These are phyloP conservation scores for Drosophila falleni DNA, from an alignment of 2,888 invertebrate genomes.

Conservation along the genomic window DNA sequence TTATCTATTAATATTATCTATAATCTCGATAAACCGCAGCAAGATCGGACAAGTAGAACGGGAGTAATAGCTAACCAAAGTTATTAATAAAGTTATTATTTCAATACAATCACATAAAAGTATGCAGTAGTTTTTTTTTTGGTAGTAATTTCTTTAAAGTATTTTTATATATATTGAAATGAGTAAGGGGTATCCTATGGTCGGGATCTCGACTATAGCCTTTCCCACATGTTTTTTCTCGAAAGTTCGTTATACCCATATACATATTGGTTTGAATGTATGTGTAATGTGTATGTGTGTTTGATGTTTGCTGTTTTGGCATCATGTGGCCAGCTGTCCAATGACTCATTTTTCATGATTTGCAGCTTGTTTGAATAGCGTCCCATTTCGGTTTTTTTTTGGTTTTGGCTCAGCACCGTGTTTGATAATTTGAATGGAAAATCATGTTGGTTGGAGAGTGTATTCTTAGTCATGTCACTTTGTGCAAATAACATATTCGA, in stretches of 20 bases:
- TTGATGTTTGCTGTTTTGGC: constrained; percentile 2
- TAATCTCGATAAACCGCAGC: too few relatives aligned
- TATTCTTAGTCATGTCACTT: constrained; percentile 47
- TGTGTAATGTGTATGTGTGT: constrained; percentile 1
- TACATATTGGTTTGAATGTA: background rate
- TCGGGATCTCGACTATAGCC: too few relatives aligned
- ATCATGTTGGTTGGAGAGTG: constrained; percentile 43
- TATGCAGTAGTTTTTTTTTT: too few relatives aligned
- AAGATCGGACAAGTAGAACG: too few relatives aligned
- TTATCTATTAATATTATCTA: too few relatives aligned
- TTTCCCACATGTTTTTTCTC: too few relatives aligned
- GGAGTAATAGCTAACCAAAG: too few relatives aligned
- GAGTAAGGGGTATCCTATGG: too few relatives aligned
- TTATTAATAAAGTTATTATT: too few relatives aligned
- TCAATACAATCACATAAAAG: too few relatives aligned
- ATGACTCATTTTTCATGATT: constrained; percentile 69
- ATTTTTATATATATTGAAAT: too few relatives aligned
- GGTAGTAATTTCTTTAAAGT: too few relatives aligned
- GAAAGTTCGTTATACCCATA: constrained; percentile 1
- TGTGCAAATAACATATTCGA: constrained; percentile 40
- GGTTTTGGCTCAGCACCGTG: background rate
- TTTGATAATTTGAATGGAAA: constrained; percentile 50
- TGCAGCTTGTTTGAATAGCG: constrained; percentile 54
- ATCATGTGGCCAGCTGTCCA: constrained; percentile 55
- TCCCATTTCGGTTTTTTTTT: constrained; percentile 29